Evolutionary conservation across 2,888 invertebrate genomes (phyloP).

Genomic region (Netelia virgata): DNA sequence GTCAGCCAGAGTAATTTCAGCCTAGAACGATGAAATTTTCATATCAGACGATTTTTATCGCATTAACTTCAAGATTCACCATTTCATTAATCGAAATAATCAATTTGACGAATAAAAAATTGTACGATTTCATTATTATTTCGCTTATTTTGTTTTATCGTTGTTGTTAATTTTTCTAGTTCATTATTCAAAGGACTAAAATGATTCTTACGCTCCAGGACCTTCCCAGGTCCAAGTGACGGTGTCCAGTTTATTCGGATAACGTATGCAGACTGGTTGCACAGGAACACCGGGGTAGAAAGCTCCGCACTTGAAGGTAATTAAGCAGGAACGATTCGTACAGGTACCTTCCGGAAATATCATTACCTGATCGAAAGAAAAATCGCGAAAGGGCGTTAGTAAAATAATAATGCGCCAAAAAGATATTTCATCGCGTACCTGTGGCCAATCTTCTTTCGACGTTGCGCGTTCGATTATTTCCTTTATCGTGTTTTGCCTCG

Average conservation of each 20-base stretch:
- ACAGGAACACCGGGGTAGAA: conserved; percentile 98
- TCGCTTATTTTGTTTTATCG: conserved; percentile 9
- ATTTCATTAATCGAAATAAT: too few species aligned
- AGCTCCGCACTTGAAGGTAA: conserved; percentile 96
- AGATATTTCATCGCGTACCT: conserved; percentile 85
- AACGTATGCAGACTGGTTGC: conserved; percentile 96
- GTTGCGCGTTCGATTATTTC: conserved; percentile 94
- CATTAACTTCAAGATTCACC: too few species aligned
- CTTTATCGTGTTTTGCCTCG: conserved; percentile 95
- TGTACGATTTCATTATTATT: neutral
- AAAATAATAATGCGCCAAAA: conserved; percentile 30
- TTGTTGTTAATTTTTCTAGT: too few species aligned
- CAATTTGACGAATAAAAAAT: too few species aligned
- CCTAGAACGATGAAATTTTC: conserved; percentile 85
- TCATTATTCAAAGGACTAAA: neutral
- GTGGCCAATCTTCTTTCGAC: conserved; percentile 95
- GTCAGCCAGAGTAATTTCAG: conserved; percentile 95
- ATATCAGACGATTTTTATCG: neutral
- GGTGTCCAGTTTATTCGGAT: conserved; percentile 95
- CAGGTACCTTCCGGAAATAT: conserved; percentile 99
- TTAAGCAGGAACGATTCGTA: conserved; percentile 96
- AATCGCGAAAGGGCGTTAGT: neutral
- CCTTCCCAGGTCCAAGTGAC: conserved; percentile 98
- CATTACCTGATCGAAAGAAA: conserved; percentile 87
- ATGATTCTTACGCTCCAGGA: conserved; percentile 93